A percentile compares a stretch with the other conserved stretches of the same genome.
Conservation (phyloP, 2,797 vertebrate genomes). For the Margarornis squamiger region DNA sequence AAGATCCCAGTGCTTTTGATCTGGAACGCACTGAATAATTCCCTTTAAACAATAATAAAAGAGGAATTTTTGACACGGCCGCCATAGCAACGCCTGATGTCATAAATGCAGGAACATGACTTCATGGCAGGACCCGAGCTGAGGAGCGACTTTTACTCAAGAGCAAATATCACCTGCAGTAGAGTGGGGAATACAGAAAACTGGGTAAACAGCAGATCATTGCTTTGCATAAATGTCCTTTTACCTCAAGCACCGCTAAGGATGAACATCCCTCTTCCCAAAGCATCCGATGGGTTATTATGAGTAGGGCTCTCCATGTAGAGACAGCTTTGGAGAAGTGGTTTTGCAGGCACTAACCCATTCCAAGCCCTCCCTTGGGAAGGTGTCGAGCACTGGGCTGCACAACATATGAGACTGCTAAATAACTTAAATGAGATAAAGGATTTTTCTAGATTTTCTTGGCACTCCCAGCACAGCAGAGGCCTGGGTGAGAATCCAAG, state of each 20-base stretch:
- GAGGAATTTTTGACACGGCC: not conserved
- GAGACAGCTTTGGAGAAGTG: not conserved
- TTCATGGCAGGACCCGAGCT: not conserved
- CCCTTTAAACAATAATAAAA: slow-evolving; percentile 29
- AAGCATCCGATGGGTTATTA: fast-evolving
- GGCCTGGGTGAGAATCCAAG: not conserved
- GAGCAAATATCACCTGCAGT: not conserved
- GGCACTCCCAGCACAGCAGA: not conserved
- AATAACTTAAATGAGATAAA: not conserved
- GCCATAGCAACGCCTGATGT: not conserved
- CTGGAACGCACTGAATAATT: slow-evolving; percentile 44
- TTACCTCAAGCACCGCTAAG: not conserved
- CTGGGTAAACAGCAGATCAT: not conserved
- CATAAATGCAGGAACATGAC: not conserved
- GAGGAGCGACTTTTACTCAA: not conserved
- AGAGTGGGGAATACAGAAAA: not conserved
- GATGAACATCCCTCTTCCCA: fast-evolving
- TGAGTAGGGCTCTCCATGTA: fast-evolving
- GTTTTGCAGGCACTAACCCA: not conserved
- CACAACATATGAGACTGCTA: not conserved
- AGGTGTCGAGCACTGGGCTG: not conserved
- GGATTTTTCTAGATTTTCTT: not conserved
- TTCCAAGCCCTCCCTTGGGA: not conserved
- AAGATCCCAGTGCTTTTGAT: slow-evolving; percentile 32
- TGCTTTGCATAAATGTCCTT: not conserved